These are phyloP conservation scores for Misgurnus anguillicaudatus DNA, from an alignment of 2,113 vertebrate genomes.

Conservation along the genomic window DNA sequence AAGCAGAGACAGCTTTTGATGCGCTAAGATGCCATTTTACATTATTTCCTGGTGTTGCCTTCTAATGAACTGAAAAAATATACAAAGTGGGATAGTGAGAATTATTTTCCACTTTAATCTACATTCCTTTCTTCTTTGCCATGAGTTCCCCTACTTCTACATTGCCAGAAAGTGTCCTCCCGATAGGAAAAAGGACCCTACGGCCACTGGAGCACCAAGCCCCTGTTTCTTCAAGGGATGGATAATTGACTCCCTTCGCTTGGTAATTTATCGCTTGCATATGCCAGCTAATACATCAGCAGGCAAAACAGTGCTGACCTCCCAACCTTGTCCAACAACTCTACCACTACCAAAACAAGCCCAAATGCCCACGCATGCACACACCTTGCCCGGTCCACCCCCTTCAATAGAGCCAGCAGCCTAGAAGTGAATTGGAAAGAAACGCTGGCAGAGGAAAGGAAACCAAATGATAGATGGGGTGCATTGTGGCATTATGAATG, in stretches of 20 bases:
- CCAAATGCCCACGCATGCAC: slow-evolving; percentile 34
- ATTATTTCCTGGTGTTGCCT: slow-evolving; percentile 64
- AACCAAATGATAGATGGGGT: slow-evolving; percentile 89
- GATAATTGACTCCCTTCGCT: slow-evolving; percentile 96
- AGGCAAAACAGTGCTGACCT: slow-evolving; percentile 75
- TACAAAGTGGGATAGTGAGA: slow-evolving; percentile 47
- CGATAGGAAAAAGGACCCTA: slow-evolving; percentile 86
- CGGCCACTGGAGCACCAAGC: slow-evolving; percentile 88
- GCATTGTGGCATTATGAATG: slow-evolving; percentile 91
- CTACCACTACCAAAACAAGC: slow-evolving; percentile 40
- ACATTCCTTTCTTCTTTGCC: slow-evolving; percentile 37
- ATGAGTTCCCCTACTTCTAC: slow-evolving; percentile 34
- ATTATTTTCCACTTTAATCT: slow-evolving; percentile 57
- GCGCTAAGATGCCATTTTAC: slow-evolving; percentile 69
- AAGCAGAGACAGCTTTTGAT: slow-evolving; percentile 72
- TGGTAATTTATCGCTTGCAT: slow-evolving; percentile 99
- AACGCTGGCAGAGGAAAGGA: slow-evolving; percentile 62
- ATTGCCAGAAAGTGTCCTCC: slow-evolving; percentile 83
- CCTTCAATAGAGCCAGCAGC: slow-evolving; percentile 65
- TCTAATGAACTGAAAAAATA: slow-evolving; percentile 64
- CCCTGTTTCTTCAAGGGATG: slow-evolving; percentile 90
- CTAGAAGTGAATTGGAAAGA: slow-evolving; percentile 73
- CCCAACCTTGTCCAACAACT: slow-evolving; percentile 68
- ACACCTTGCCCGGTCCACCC: slow-evolving; percentile 25
- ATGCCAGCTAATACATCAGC: slow-evolving; percentile 96